Base-by-base conservation (phyloP, 1,140 invertebrate genomes). In the Lepidurus apus region DNA sequence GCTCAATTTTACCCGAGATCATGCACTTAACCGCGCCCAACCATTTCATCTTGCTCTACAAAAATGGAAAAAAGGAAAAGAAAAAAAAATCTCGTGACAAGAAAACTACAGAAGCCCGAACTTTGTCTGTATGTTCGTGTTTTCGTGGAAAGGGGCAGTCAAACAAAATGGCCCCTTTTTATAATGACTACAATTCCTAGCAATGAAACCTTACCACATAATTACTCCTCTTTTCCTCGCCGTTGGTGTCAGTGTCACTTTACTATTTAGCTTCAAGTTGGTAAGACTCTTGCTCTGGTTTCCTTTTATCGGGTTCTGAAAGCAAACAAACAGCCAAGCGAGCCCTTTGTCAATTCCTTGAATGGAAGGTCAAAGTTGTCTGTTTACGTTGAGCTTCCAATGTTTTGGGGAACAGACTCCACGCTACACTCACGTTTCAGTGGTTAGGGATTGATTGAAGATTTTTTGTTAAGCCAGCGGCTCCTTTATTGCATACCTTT, bases 361-460 rank as follows among this genome's bases (percentile, higher is more conserved):
- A 65, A 65, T 65, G 53, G 21, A 65, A 65, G 53, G 53, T 13
- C 53, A 65, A 65, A 65, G 53, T 65, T 65, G 9, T 65, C 53
- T 7, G 53, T 21, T 13, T 65, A 17, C 21, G n/a, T 65, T n/a
- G 17, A 65, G 53, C 21, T n/a, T 65, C 53, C 6, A n/a, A n/a
- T 21, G 17, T 21, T 65, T 65, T 65, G 21, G 21, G 7, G 13
- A 7, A 7, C 21, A n/a, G 17, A 7, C 21, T 65, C 8, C 17
- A 65, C 17, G 21, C 17, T 21, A 21, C 17, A 65, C 53, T 65
- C 17, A 13, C 17, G 17, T 65, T 65, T 65, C 53, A 65, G 53
- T 65, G 8, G 4, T 65, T 65, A 65, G 53, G 21, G 53, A 65
- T 65, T 65, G 53, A 65, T 65, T 65, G 53, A 65, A 65, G 53